These are phyloP conservation scores for Threskiornis aethiopicus DNA, from an alignment of 2,797 vertebrate genomes.

Conservation along the genomic window DNA sequence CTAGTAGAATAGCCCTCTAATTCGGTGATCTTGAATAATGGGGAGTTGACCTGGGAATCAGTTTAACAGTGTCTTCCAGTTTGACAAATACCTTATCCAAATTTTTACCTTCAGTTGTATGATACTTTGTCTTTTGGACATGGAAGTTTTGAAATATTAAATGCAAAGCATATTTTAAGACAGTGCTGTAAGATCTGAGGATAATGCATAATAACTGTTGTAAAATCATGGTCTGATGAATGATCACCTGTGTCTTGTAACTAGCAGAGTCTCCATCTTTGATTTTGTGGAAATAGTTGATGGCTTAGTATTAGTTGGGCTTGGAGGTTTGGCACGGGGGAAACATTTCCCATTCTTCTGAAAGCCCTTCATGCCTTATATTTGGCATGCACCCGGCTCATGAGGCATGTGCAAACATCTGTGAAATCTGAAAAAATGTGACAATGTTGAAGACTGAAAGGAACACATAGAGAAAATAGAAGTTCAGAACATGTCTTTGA, in stretches of 20 bases:
- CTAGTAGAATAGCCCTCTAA: accelerated
- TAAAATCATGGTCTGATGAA: background rate
- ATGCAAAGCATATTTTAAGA: background rate
- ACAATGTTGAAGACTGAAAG: background rate
- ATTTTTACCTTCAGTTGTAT: background rate
- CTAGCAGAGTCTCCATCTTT: background rate
- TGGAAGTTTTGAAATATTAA: background rate
- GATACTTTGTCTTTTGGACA: background rate
- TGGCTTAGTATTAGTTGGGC: background rate
- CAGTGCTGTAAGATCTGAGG: background rate
- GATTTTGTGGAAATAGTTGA: background rate
- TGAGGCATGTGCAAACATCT: background rate
- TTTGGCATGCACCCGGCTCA: background rate
- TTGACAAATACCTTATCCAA: background rate
- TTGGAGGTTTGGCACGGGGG: background rate
- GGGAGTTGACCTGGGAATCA: background rate
- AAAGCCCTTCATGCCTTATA: background rate
- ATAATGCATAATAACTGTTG: background rate
- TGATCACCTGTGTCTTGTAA: background rate
- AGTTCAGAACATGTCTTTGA: background rate
- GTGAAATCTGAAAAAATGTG: background rate
- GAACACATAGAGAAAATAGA: background rate
- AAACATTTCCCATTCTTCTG: background rate
- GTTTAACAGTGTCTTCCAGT: background rate
- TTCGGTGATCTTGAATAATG: background rate